Percentiles rank a stretch among this genome's conserved stretches.
Evolutionary conservation across 1,140 invertebrate genomes (phyloP).

Genomic region (Drosophila kanapiae): DNA sequence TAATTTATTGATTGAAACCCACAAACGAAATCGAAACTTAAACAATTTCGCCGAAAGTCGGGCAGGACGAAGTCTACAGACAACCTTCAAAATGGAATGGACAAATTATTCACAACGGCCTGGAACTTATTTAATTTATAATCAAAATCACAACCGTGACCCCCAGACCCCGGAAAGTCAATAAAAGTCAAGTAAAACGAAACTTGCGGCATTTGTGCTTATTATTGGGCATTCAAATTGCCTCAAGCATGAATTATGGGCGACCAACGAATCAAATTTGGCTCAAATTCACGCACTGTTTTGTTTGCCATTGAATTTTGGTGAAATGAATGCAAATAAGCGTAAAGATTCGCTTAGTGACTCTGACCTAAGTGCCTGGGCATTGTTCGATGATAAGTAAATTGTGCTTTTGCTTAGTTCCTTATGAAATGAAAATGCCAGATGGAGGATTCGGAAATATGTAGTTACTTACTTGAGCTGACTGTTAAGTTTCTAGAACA

Average conservation of each 20-base stretch:
- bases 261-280: conserved; percentile 55
- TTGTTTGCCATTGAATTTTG: conserved; percentile 66
- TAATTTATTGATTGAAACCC: conserved; percentile 70
- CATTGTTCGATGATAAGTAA: conserved; percentile 76
- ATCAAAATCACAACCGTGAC: conserved; percentile 67
- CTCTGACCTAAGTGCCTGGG: conserved; percentile 43
- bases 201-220: conserved; percentile 78
- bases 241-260: conserved; percentile 81
- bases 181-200: conserved; percentile 67
- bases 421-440: conserved; percentile 4
- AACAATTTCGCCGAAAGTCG: conserved; percentile 39
- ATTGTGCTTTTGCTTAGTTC: conserved; percentile 68
- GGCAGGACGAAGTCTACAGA: conserved; percentile 5
- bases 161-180: conserved; percentile 55
- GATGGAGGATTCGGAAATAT: background rate
- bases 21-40: conserved; percentile 33
- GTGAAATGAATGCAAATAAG: conserved; percentile 77
- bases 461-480: background rate
- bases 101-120: conserved; percentile 33
- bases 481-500: background rate
- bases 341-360: conserved; percentile 78
- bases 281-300: conserved; percentile 31
- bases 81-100: conserved; percentile 37
- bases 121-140: conserved; percentile 74
- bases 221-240: conserved; percentile 77